Evolutionary conservation across 2,113 vertebrate species (phyloP).

Genomic region (Colistium nudipinnis): DNA sequence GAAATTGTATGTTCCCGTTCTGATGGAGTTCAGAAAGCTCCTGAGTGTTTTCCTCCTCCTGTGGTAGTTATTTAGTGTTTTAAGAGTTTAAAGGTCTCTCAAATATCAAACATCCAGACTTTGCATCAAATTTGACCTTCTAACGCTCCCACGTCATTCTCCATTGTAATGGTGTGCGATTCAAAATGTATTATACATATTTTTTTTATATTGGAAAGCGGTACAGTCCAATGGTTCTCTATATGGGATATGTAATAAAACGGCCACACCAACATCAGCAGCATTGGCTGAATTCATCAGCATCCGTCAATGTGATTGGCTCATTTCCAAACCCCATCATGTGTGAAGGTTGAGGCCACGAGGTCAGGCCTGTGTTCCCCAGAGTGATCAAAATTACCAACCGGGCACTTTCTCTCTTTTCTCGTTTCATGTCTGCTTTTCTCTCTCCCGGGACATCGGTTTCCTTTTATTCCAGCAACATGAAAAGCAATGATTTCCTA

Average conservation of each 20-base stretch:
- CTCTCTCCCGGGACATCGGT: slow-evolving; percentile 26
- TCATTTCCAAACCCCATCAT: slow-evolving; percentile 72
- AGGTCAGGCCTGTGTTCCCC: slow-evolving; percentile 65
- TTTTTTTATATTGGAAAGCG: slow-evolving; percentile 50
- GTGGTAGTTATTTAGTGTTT: slow-evolving; percentile 47
- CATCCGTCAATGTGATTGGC: slow-evolving; percentile 71
- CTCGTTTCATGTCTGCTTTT: neutral
- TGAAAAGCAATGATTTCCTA: slow-evolving; percentile 56
- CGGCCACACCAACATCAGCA: slow-evolving; percentile 51
- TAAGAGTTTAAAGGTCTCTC: slow-evolving; percentile 68
- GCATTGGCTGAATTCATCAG: slow-evolving; percentile 61
- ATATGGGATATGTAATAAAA: slow-evolving; percentile 55
- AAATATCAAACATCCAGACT: slow-evolving; percentile 73
- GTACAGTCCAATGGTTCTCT: slow-evolving; percentile 54
- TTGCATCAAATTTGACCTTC: slow-evolving; percentile 74
- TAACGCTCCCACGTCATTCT: slow-evolving; percentile 39
- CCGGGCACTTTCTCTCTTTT: slow-evolving; percentile 27
- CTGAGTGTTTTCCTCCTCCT: slow-evolving; percentile 26
- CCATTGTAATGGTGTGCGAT: slow-evolving; percentile 53
- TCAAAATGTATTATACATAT: slow-evolving; percentile 63
- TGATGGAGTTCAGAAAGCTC: slow-evolving; percentile 32
- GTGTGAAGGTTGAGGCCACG: slow-evolving; percentile 74
- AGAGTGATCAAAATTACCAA: slow-evolving; percentile 57
- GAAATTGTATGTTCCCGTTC: too few relatives aligned
- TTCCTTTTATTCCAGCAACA: slow-evolving; percentile 25